phyloP scores from a whole-genome alignment of 2,113 vertebrate genomes.

The Ovibos moschatus region DNA sequence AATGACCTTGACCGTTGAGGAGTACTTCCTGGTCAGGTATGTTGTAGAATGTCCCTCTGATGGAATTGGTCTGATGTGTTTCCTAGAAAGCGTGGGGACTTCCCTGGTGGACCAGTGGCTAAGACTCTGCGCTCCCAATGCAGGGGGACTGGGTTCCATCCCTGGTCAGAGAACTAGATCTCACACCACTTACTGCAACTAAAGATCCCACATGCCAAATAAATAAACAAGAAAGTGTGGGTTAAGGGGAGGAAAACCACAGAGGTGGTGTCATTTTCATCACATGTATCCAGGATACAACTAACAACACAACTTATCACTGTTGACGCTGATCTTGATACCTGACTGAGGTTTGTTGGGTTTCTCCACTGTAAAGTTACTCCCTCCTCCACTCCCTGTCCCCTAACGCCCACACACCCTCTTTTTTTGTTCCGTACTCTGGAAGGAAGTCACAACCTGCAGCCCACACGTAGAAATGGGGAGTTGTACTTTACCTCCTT shows the following conservation, averaged over 20 bases:
- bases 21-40: not conserved
- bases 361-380: not conserved
- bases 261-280: not conserved
- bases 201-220: not conserved
- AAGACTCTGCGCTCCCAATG: not conserved
- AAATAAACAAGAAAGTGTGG: not conserved
- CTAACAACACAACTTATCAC: not conserved
- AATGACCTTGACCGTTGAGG: not conserved
- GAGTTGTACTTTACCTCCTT: not conserved
- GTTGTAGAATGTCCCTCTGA: not conserved
- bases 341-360: not conserved
- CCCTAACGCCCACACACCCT: not conserved
- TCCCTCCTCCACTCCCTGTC: not conserved
- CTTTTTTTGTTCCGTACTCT: not conserved
- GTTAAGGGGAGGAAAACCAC: not conserved
- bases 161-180: not conserved
- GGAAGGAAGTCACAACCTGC: not conserved
- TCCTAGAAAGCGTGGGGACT: not conserved
- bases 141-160: not conserved
- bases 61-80: not conserved
- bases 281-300: not conserved
- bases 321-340: not conserved
- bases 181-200: not conserved
- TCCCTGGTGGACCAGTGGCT: not conserved
- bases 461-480: not conserved